Evolutionary conservation across 2,113 vertebrate species (phyloP), one percentile per base, ranked within the genome.

Genomic region (Pseudopipra pipra): DNA sequence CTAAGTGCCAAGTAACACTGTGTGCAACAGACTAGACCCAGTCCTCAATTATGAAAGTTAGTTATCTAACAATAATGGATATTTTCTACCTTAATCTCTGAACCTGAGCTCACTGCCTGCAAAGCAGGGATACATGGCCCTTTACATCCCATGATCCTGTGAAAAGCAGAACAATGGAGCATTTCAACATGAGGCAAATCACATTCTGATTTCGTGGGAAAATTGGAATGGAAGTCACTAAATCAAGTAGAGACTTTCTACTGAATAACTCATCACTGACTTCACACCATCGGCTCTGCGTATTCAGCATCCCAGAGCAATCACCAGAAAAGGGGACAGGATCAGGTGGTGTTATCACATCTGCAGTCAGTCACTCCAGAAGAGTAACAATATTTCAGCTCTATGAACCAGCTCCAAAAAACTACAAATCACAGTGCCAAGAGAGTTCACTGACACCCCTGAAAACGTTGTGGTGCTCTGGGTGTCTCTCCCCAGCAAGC

Each of bases 311-410:
- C 52, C 47, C 21, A 22, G 19, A 5, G 21, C 0, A 0, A 51
- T 21, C 6, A 2, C 46, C 19, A 28, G 41, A 39, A 51, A 25
- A 46, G 77, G 65, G 4, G 5, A 7, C 0, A 27, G 2, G 0
- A 37, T 23, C 58, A 54, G 46, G 14, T 9, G 13, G 35, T 8
- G 15, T 23, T 62, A 22, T 3, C 14, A 23, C 17, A 62, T 37
- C 47, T 17, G 15, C 2, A 58, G 52, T 33, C 8, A 56, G 59
- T 19, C 49, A 24, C 54, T 39, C 14, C 0, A 0, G 4, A 67
- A 70, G 4, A 41, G 24, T 12, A 55, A 44, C 3, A 12, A 19
- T 35, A 33, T 30, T n/a, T 46, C 25, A 63, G 23, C 35, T 37
- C 63, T 61, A 46, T 2, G 3, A 77, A 62, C 5, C 30, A 76